These are phyloP conservation scores for Ammospiza nelsoni DNA, from an alignment of 2,113 vertebrate genomes.

Conservation along the genomic window DNA sequence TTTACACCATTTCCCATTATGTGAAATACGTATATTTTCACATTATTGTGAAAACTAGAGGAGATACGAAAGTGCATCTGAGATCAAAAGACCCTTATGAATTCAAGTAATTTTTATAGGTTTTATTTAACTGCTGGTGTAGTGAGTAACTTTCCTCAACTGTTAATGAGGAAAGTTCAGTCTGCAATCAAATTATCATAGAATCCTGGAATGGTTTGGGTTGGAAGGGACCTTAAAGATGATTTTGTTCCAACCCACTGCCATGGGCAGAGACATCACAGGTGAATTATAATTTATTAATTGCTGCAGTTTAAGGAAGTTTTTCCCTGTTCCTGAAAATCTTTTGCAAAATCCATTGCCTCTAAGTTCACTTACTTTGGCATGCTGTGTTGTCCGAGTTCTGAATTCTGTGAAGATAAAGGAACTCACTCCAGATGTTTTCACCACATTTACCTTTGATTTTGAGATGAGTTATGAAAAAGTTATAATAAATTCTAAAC, in stretches of 20 bases:
- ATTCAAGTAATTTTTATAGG: background rate
- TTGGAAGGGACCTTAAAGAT: background rate
- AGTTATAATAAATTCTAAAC: background rate
- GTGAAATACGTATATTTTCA: background rate
- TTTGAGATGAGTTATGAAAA: background rate
- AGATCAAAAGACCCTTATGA: background rate
- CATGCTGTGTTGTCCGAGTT: background rate
- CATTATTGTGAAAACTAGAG: background rate
- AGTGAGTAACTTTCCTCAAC: background rate
- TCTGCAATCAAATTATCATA: background rate
- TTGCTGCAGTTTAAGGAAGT: background rate
- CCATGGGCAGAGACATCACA: background rate
- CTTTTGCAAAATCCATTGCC: background rate
- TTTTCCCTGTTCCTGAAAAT: background rate
- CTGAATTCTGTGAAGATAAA: background rate
- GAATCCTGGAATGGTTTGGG: background rate
- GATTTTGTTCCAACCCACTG: rapidly evolving
- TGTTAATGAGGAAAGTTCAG: background rate
- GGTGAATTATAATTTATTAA: background rate
- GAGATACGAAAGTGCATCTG: background rate
- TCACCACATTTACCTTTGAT: background rate
- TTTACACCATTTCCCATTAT: background rate
- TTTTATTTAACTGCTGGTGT: background rate
- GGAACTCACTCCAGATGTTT: background rate
- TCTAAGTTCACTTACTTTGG: background rate